Evolutionary conservation across 2,797 vertebrate species (phyloP).

Genomic region (Sphenopsis melanotis): DNA sequence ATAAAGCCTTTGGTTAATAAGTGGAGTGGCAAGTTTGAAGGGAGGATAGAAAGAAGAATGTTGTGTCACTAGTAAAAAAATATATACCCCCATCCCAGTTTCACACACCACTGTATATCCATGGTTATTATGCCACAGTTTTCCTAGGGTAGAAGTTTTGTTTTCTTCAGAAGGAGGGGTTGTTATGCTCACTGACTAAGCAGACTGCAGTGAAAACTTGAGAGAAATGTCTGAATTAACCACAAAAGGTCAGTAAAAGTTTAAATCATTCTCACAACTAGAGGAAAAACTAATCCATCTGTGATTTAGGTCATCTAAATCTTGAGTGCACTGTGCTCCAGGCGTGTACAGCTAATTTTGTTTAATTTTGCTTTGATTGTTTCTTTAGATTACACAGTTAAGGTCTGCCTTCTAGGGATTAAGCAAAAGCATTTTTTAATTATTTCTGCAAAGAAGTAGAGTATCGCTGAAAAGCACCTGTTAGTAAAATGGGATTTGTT

Average conservation of each 20-base stretch:
- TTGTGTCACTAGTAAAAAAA: not conserved
- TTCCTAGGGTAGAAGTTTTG: not conserved
- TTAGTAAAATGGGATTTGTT: not conserved
- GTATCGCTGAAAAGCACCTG: not conserved
- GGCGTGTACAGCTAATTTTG: not conserved
- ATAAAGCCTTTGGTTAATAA: not conserved
- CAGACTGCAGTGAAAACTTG: not conserved
- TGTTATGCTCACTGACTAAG: not conserved
- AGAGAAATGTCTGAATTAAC: slow-evolving; percentile 21
- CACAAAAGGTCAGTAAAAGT: slow-evolving; percentile 17
- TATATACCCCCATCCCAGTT: not conserved
- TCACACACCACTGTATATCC: not conserved
- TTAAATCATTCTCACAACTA: slow-evolving; percentile 12
- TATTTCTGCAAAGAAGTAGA: not conserved
- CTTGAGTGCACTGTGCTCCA: not conserved
- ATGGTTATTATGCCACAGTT: not conserved
- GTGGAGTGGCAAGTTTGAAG: not conserved
- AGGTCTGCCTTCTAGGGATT: slow-evolving; percentile 16
- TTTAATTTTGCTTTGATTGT: slow-evolving; percentile 42
- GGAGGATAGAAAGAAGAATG: not conserved
- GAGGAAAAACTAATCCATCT: slow-evolving; percentile 2
- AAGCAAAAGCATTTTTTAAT: not conserved
- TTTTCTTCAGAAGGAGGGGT: not conserved
- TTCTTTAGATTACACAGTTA: slow-evolving; percentile 29
- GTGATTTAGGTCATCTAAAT: not conserved